phyloP scores from a whole-genome alignment of 2,797 vertebrate species.

The Erithacus rubecula region DNA sequence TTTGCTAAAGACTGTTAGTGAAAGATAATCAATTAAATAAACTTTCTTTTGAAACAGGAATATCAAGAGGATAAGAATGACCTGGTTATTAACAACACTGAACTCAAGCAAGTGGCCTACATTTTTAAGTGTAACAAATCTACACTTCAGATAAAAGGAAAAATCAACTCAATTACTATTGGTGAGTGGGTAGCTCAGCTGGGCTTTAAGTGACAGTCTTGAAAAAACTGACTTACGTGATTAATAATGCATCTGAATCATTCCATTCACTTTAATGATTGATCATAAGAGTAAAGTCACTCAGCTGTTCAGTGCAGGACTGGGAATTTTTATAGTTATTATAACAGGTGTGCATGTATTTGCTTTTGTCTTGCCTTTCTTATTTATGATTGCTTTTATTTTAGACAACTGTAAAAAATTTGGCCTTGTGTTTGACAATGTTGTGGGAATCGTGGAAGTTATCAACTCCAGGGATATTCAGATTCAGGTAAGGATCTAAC shows the following conservation, averaged over 20 bases:
- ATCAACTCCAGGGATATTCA: conserved; percentile 94
- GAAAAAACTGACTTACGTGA: background rate
- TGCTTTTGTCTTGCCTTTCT: conserved; percentile 5
- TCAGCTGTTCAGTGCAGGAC: background rate
- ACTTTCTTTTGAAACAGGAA: conserved; percentile 80
- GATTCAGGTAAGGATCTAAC: conserved; percentile 84
- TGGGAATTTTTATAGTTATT: background rate
- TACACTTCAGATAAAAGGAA: conserved; percentile 93
- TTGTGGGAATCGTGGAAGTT: conserved; percentile 95
- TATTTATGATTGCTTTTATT: background rate
- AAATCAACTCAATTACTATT: conserved; percentile 96
- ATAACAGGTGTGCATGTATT: background rate
- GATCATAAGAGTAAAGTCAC: background rate
- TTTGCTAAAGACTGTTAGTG: background rate
- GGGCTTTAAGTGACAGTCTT: background rate
- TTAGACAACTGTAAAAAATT: conserved; percentile 97
- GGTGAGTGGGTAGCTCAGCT: conserved; percentile 73
- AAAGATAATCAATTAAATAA: conserved; percentile 41
- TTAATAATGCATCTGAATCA: background rate
- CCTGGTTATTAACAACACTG: conserved; percentile 90
- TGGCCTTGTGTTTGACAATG: conserved; percentile 94
- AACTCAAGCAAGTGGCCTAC: conserved; percentile 95
- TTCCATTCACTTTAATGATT: background rate
- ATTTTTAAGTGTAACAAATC: conserved; percentile 90
- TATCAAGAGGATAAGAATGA: conserved; percentile 90